Evolutionary conservation across 1,140 invertebrate species (phyloP).

Genomic region (Schlechtendalia chinensis): DNA sequence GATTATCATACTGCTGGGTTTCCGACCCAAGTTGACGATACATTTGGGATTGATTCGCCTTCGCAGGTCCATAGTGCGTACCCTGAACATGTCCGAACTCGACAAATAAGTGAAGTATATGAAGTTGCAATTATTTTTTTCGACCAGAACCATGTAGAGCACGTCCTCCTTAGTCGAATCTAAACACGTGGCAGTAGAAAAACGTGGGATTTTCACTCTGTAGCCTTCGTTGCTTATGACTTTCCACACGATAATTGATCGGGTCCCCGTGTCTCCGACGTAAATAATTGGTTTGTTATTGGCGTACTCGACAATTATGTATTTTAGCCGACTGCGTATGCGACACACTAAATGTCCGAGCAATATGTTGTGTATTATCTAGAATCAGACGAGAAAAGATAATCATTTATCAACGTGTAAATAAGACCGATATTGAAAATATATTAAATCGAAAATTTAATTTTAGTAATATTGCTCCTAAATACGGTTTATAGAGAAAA

Average conservation of each 20-base stretch:
- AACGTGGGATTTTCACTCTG: conserved; percentile 54
- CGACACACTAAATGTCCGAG: neutral
- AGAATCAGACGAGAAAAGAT: neutral
- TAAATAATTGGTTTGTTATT: conserved; percentile 34
- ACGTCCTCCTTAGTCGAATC: neutral
- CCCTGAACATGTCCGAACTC: conserved; percentile 60
- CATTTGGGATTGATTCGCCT: conserved; percentile 59
- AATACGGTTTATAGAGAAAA: no score
- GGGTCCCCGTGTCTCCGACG: conserved; percentile 27
- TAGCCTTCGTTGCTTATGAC: conserved; percentile 51
- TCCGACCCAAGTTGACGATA: conserved; percentile 61
- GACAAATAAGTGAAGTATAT: conserved; percentile 65
- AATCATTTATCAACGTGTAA: no score
- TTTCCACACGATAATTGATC: conserved; percentile 43
- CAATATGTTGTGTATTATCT: conserved; percentile 3
- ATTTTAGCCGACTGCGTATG: conserved; percentile 18
- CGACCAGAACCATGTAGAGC: conserved; percentile 56
- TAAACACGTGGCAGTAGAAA: conserved; percentile 57
- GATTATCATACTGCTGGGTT: conserved; percentile 61
- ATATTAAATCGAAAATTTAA: neutral
- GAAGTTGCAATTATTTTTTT: conserved; percentile 58
- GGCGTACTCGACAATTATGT: conserved; percentile 36
- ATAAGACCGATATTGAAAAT: no score
- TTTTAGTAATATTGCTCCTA: neutral
- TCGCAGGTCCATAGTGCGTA: conserved; percentile 59